phyloP scores from a whole-genome alignment of 1,140 invertebrate species.

The Physella acuta region DNA sequence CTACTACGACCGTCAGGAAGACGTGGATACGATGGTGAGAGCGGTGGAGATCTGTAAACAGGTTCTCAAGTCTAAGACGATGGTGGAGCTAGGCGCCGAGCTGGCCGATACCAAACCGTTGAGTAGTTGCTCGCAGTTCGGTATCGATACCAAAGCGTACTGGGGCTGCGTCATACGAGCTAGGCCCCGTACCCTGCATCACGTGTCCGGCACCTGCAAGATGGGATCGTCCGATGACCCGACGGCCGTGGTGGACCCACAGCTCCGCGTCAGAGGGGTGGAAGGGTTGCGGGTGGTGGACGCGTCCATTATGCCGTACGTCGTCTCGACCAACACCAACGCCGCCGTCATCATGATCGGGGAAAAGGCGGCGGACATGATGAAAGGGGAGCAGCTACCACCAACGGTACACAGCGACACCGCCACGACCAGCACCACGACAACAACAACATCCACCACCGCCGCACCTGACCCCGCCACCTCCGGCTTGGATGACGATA shows the following conservation, averaged over 20 bases:
- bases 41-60: slow-evolving; percentile 29
- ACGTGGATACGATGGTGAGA: slow-evolving; percentile 43
- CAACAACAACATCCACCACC: too few relatives aligned
- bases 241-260: slow-evolving; percentile 59
- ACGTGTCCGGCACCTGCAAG: slow-evolving; percentile 84
- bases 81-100: neutral
- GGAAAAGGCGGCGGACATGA: slow-evolving; percentile 64
- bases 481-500: too few relatives aligned
- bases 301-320: slow-evolving; percentile 64
- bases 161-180: slow-evolving; percentile 47
- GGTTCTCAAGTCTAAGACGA: neutral
- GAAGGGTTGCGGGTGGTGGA: slow-evolving; percentile 63
- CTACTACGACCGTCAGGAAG: slow-evolving; percentile 48
- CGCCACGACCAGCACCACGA: too few relatives aligned
- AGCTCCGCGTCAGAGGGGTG: slow-evolving; percentile 54
- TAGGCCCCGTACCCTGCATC: slow-evolving; percentile 70
- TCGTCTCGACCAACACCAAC: slow-evolving; percentile 65
- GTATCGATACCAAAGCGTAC: slow-evolving; percentile 47
- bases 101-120: neutral
- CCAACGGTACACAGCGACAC: too few relatives aligned
- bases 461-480: too few relatives aligned
- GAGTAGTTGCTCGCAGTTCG: slow-evolving; percentile 25
- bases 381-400: slow-evolving; percentile 33
- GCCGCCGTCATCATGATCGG: slow-evolving; percentile 65
- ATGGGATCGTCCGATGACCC: slow-evolving; percentile 74